Evolutionary conservation across 2,113 vertebrate species (phyloP).

Genomic region (Dipodomys spectabilis): DNA sequence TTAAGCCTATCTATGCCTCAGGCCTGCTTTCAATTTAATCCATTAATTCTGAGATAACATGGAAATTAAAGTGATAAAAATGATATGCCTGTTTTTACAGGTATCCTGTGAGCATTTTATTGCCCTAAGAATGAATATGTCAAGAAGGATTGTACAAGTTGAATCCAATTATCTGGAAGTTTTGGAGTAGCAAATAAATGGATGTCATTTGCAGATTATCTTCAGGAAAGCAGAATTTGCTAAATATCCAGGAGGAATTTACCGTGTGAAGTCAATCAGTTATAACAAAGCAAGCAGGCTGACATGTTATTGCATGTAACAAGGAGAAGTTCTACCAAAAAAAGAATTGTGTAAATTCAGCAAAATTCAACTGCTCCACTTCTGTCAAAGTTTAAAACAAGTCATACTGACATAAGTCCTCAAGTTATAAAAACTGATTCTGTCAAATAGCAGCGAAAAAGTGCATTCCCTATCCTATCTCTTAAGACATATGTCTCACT

Average conservation of each 20-base stretch:
- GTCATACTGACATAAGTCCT: conserved; percentile 46
- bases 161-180: neutral
- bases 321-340: conserved; percentile 43
- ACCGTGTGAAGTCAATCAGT: neutral
- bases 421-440: neutral
- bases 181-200: conserved; percentile 22
- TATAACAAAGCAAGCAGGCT: neutral
- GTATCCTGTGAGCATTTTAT: neutral
- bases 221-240: conserved; percentile 21
- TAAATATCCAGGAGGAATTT: neutral
- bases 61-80: neutral
- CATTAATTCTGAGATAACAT: conserved; percentile 27
- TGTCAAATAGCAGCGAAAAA: neutral
- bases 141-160: neutral
- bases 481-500: neutral
- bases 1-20: conserved; percentile 3
- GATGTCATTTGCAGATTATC: neutral
- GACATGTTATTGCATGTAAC: conserved; percentile 22
- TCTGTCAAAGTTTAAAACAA: conserved; percentile 59
- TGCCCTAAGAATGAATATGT: neutral
- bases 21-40: neutral
- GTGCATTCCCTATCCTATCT: neutral
- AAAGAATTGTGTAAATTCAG: conserved; percentile 31
- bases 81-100: neutral
- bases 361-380: conserved; percentile 56